Base-by-base conservation (phyloP, 2,888 invertebrate genomes). In the Hypomecis punctinalis region DNA sequence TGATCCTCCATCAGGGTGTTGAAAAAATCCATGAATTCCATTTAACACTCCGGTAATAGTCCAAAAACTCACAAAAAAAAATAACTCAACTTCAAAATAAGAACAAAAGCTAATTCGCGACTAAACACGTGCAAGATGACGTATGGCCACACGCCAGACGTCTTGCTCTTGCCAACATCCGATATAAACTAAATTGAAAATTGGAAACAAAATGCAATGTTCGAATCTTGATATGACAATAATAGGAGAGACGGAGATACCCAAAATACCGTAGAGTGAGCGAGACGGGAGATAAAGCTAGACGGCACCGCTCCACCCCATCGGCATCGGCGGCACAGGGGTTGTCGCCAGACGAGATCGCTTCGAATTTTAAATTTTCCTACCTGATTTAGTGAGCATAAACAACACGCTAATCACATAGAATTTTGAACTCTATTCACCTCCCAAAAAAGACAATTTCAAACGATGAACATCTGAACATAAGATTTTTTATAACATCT, bases 181-280 rank as follows among this genome's bases (percentile, higher is more conserved):
- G 86, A 92, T 91, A 91, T 92, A 87, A 92, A 93, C 92, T 93
- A 92, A 93, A 92, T 93, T 89, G 88, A 91, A 92, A 91, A 91
- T 92, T 90, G 89, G 89, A 90, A 91, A 91, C 90, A 91, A 91
- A 91, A 91, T 91, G 91, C 89, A 90, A 91, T 90, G 88, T 87
- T 91, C 88, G 85, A 89, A 91, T 91, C 90, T 90, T 89, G 89
- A 91, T 91, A 91, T 91, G 90, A 91, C 91, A 92, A 93, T 92
- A 93, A 93, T 89, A 90, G 89, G 86, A 85, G 89, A 89, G 89
- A 92, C 87, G 74, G 89, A 86, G 85, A 88, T 87, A 88, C 81
- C 73, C 73, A 53, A 70, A 75, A 72, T 72, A 67, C 66, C 61
- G 73, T 67, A 66, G 90, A 52, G 80, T 43, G 84, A 90, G 78